These are phyloP conservation scores for Clivina fossor DNA, from an alignment of 2,888 invertebrate species.

Conservation along the genomic window DNA sequence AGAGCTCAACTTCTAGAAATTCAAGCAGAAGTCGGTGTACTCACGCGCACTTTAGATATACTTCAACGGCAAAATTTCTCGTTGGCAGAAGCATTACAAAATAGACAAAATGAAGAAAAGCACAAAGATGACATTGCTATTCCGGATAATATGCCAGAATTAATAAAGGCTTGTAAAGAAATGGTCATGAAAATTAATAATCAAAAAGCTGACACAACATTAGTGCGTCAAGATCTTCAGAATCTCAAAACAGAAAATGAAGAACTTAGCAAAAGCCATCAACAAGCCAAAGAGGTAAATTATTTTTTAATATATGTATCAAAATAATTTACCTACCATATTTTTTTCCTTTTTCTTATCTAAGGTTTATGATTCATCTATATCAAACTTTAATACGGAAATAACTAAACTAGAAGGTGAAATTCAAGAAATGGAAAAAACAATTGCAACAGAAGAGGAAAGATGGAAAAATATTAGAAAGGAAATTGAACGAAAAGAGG, in stretches of 20 bases:
- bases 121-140: constrained; percentile 2
- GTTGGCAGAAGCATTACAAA: constrained; percentile 18
- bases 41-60: constrained; percentile 75
- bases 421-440: constrained; percentile 58
- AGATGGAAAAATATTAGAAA: constrained; percentile 60
- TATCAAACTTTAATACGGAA: constrained; percentile 59
- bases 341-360: too few species aligned
- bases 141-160: constrained; percentile 11
- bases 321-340: too few species aligned
- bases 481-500: constrained; percentile 60
- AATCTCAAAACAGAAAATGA: constrained; percentile 35
- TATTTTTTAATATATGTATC: neutral
- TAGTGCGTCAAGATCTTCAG: constrained; percentile 13
- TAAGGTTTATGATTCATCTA: constrained; percentile 64
- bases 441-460: constrained; percentile 57
- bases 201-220: constrained; percentile 3
- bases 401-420: constrained; percentile 60
- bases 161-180: constrained; percentile 21
- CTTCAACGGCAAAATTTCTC: constrained; percentile 49
- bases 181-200: constrained; percentile 16
- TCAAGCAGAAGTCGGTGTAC: constrained; percentile 74
- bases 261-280: constrained; percentile 33
- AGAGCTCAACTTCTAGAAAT: constrained; percentile 73
- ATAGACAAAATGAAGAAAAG: constrained; percentile 3
- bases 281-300: constrained; percentile 39